These are phyloP conservation scores for Heterotis niloticus DNA, from an alignment of 2,113 vertebrate species.

Conservation along the genomic window DNA sequence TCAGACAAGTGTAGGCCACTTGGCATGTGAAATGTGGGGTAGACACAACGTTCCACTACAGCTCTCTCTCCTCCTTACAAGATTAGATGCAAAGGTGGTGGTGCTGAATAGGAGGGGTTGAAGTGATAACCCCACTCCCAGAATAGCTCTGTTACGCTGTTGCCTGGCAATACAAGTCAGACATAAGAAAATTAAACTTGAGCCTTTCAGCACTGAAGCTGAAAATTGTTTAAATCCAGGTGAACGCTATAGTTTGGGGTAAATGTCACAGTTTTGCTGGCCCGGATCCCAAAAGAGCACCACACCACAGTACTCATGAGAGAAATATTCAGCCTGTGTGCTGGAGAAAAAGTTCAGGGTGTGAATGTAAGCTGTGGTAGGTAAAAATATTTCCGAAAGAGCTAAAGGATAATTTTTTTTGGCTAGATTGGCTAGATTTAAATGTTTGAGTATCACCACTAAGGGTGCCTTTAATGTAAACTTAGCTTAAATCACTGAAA, in stretches of 20 bases:
- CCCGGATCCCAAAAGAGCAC: too few species aligned
- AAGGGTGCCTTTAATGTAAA: too few species aligned
- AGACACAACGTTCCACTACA: neutral
- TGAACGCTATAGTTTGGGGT: neutral
- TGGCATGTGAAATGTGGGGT: neutral
- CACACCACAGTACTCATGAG: too few species aligned
- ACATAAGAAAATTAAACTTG: constrained; percentile 27
- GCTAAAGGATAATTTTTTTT: too few species aligned
- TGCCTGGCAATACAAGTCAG: constrained; percentile 50
- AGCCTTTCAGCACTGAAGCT: neutral
- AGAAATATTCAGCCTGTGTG: too few species aligned
- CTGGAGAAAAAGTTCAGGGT: too few species aligned
- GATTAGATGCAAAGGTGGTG: neutral
- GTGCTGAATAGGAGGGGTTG: neutral
- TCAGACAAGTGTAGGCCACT: neutral
- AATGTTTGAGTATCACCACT: too few species aligned
- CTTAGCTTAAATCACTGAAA: too few species aligned
- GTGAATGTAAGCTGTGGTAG: too few species aligned
- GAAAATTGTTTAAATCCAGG: too few species aligned
- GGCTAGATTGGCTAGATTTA: too few species aligned
- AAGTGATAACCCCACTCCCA: constrained; percentile 33
- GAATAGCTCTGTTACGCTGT: constrained; percentile 52
- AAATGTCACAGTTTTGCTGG: neutral
- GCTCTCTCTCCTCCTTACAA: neutral
- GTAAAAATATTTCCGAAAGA: too few species aligned